Conservation (phyloP, 2,888 invertebrate species). For the Heliconius hortense region DNA sequence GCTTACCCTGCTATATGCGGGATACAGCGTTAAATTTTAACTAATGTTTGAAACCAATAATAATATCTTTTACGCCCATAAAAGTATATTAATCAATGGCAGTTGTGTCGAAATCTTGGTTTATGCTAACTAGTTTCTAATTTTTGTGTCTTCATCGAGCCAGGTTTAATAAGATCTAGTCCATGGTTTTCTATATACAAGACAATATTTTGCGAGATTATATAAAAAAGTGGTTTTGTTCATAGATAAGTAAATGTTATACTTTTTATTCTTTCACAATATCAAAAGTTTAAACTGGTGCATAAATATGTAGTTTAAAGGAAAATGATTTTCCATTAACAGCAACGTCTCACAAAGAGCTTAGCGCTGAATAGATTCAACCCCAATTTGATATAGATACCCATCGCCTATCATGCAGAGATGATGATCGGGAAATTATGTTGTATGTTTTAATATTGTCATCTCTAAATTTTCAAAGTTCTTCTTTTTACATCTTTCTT, state of each 20-base stretch:
- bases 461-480: neutral
- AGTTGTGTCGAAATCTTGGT: too few species aligned
- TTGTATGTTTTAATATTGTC: neutral
- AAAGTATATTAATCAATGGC: neutral
- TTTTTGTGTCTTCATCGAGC: too few species aligned
- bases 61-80: neutral
- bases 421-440: constrained; percentile 32
- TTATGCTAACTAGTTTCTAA: too few species aligned
- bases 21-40: too few species aligned
- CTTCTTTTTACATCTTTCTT: too few species aligned
- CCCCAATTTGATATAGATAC: constrained; percentile 48
- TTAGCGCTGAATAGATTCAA: constrained; percentile 55
- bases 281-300: constrained; percentile 28
- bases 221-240: neutral
- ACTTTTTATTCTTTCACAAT: constrained; percentile 30
- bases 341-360: constrained; percentile 60
- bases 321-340: constrained; percentile 61
- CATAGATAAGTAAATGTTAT: constrained; percentile 5
- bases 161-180: too few species aligned
- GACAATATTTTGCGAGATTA: neutral
- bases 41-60: neutral
- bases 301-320: constrained; percentile 45
- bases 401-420: constrained; percentile 37
- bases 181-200: neutral
- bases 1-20: too few species aligned